Base-by-base conservation (phyloP, 2,888 invertebrate species). In the Ptilodon capucinus region DNA sequence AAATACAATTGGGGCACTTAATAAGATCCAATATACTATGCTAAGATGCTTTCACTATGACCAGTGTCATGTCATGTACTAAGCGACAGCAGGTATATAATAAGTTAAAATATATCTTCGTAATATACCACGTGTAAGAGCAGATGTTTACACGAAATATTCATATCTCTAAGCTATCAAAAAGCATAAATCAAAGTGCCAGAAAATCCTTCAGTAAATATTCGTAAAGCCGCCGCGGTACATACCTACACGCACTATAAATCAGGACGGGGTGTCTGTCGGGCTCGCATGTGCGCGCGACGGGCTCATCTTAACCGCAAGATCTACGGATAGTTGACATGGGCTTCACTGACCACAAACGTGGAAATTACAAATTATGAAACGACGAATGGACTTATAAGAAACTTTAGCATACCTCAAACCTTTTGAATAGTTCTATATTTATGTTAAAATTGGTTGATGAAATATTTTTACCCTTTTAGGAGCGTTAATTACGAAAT, bases 271-370 rank as follows among this genome's bases (percentile, higher is more conserved):
- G 41, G 40, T 50, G 64, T 45, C 52, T 17, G 25, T 35, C 35
- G 46, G 44, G 38, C 41, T 54, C 64, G 46, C 74, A 66, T 58
- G 60, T 75, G 75, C 56, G 38, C 52, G 34, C 56, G 67, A 69
- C 74, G 63, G 42, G 60, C 44, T 42, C 64, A 40, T 71, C 63
- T 64, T 63, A 34, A 59, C 60, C 58, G 57, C 64, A 64, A 57
- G 51, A 54, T 51, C 43, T 45, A 46, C 48, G 46, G 47, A 60
- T 54, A 47, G 46, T 59, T 63, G 66, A 64, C 69, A 57, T 44
- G 50, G 60, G 58, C 54, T 48, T 44, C 28, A 39, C 51, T 39
- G 38, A 60, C 69, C 66, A 56, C 64, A 54, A 52, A 55, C 18
- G 18, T 9, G 38, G 16, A 19, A 16, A 38, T 19, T 19, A 6